Percentiles rank a stretch among this genome's conserved stretches.
phyloP scores from a whole-genome alignment of 2,797 vertebrate species.

The Oreonectes daqikongensis region DNA sequence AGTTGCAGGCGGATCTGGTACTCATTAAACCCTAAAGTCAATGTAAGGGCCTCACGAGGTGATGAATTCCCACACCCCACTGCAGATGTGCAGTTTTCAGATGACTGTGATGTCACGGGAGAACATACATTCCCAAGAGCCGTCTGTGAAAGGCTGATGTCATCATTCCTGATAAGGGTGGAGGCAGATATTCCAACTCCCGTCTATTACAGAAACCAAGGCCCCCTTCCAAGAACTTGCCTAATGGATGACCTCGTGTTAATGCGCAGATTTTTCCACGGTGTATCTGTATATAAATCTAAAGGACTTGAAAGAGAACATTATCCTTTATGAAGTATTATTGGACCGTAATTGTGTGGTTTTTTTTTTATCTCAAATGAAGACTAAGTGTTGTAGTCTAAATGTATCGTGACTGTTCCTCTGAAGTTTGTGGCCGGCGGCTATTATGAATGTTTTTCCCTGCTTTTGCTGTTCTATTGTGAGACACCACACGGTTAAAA shows the following conservation, averaged over 20 bases:
- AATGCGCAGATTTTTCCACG: not conserved
- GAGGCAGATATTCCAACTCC: constrained; percentile 32
- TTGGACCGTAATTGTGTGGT: not conserved
- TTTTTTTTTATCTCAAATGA: constrained; percentile 3
- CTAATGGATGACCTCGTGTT: constrained; percentile 2
- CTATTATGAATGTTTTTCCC: not conserved
- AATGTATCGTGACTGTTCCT: not conserved
- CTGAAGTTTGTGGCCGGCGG: not conserved
- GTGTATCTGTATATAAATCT: constrained; percentile 1
- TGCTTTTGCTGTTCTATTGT: constrained; percentile 47
- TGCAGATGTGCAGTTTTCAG: constrained; percentile 75
- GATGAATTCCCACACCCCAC: constrained; percentile 73
- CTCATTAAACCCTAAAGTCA: constrained; percentile 79
- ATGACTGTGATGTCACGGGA: constrained; percentile 74
- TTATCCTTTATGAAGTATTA: not conserved
- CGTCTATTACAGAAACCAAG: not conserved
- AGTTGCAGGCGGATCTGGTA: constrained; percentile 74
- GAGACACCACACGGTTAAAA: constrained; percentile 66
- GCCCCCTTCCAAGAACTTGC: not conserved
- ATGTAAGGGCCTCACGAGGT: constrained; percentile 72
- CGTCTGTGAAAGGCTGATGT: constrained; percentile 64
- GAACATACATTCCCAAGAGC: constrained; percentile 61
- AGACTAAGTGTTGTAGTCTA: not conserved
- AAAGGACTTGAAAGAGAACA: not conserved
- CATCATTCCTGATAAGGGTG: constrained; percentile 54